phyloP scores from a whole-genome alignment of 2,797 vertebrate genomes.

The Prionace glauca region DNA sequence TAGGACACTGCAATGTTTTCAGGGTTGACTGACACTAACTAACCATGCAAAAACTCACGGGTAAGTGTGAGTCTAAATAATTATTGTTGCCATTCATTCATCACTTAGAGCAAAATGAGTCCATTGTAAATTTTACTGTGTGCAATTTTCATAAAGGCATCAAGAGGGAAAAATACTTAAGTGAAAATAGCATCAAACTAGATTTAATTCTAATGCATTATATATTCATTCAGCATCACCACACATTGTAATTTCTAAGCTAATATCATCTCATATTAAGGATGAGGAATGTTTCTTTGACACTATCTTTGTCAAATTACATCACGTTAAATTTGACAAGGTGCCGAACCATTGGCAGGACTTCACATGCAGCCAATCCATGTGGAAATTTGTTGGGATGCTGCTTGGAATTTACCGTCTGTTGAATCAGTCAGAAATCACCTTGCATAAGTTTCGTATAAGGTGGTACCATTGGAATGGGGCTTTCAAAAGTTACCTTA shows the following conservation, averaged over 20 bases:
- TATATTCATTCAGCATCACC: neutral
- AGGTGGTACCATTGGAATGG: neutral
- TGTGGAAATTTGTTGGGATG: neutral
- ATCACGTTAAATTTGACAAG: neutral
- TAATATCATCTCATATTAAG: neutral
- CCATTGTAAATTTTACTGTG: neutral
- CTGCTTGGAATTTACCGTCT: neutral
- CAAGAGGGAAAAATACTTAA: neutral
- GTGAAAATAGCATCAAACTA: neutral
- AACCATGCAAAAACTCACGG: neutral
- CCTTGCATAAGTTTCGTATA: neutral
- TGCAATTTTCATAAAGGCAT: neutral
- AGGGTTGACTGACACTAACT: neutral
- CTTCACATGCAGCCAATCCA: neutral
- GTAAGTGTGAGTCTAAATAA: neutral
- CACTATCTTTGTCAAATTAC: neutral
- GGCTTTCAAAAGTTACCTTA: neutral
- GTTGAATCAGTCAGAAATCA: neutral
- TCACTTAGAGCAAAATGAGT: neutral
- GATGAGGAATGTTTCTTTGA: neutral
- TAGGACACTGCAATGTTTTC: neutral
- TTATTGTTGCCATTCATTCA: neutral
- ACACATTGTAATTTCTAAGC: neutral
- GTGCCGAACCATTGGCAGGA: neutral
- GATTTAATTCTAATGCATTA: neutral